These are phyloP conservation scores for Lasioglossum villosulum DNA, from an alignment of 2,888 invertebrate genomes.

Conservation along the genomic window DNA sequence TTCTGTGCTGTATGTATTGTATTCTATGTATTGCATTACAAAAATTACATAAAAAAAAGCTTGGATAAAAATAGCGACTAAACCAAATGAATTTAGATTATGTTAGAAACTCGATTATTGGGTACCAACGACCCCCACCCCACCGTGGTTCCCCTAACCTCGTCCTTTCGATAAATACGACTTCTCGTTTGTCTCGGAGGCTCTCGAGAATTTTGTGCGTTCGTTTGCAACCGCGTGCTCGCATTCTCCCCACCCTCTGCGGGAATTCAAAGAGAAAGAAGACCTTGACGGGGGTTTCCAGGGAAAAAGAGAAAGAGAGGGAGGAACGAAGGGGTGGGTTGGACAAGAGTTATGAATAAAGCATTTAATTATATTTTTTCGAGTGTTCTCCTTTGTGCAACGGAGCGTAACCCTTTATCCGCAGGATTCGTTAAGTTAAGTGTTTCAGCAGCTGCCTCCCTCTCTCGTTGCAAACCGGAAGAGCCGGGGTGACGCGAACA, in stretches of 20 bases:
- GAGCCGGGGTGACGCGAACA: background rate
- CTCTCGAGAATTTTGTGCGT: constrained; percentile 1
- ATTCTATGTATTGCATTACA: too few relatives aligned
- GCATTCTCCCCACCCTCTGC: background rate
- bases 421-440: constrained; percentile 64
- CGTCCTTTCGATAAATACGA: background rate
- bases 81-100: background rate
- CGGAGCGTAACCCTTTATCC: constrained; percentile 62
- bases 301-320: background rate
- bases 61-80: background rate
- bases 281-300: background rate
- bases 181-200: background rate
- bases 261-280: constrained; percentile 1
- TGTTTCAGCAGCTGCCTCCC: constrained; percentile 50
- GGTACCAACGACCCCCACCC: background rate
- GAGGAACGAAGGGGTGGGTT: constrained; percentile 5
- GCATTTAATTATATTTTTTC: constrained; percentile 67
- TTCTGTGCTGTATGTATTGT: too few relatives aligned
- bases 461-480: background rate
- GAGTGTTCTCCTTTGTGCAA: constrained; percentile 61
- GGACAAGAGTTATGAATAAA: constrained; percentile 61
- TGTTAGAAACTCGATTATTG: background rate
- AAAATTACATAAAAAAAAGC: too few relatives aligned
- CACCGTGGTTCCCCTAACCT: background rate
- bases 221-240: background rate